Evolutionary conservation across 2,113 vertebrate species (phyloP).

Genomic region (Xenus cinereus): DNA sequence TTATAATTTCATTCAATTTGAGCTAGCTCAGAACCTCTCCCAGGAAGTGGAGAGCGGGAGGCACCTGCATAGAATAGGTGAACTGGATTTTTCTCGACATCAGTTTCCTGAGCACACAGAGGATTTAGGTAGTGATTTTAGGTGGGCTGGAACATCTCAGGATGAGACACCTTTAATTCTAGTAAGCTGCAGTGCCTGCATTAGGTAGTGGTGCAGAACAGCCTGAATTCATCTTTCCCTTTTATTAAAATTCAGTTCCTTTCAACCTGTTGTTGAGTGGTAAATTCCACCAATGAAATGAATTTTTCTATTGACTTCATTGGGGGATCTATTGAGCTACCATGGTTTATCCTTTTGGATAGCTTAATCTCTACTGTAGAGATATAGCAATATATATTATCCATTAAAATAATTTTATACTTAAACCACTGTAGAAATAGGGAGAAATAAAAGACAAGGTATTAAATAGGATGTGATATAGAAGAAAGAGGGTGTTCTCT

Average conservation of each 20-base stretch:
- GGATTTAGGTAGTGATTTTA: not conserved
- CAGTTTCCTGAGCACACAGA: not conserved
- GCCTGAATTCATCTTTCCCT: not conserved
- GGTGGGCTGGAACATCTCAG: not conserved
- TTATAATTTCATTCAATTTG: not conserved
- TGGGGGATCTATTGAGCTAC: not conserved
- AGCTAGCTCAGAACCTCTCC: not conserved
- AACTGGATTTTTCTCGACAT: not conserved
- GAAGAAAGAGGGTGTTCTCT: not conserved
- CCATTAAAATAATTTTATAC: not conserved
- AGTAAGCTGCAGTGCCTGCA: not conserved
- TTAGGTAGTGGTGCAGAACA: not conserved
- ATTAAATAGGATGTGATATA: not conserved
- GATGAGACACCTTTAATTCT: not conserved
- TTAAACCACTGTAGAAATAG: not conserved
- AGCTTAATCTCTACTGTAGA: not conserved
- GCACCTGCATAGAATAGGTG: not conserved
- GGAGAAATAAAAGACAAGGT: not conserved
- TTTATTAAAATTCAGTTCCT: not conserved
- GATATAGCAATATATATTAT: not conserved
- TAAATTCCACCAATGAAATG: not conserved
- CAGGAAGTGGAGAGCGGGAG: not conserved
- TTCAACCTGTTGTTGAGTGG: not conserved
- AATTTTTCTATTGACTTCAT: not conserved
- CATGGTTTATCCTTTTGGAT: not conserved